A percentile compares a stretch with the other conserved stretches of the same genome.
These are phyloP conservation scores for Nyctibius bracteatus DNA, from an alignment of 2,113 vertebrate genomes.

Conservation along the genomic window DNA sequence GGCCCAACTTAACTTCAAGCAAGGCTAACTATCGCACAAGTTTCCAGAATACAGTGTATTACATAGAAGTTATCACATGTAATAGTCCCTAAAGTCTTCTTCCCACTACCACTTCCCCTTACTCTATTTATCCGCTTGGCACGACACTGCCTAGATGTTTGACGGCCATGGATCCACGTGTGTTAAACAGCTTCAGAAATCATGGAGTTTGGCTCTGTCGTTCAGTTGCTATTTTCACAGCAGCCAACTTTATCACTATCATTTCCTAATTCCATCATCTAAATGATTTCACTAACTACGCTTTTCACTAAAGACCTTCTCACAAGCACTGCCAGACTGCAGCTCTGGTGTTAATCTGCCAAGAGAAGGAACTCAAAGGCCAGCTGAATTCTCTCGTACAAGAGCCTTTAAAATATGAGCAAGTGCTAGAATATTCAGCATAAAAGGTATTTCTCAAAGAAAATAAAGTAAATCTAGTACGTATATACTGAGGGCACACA, in stretches of 20 bases:
- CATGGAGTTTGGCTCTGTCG: not conserved
- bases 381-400: not conserved
- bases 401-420: not conserved
- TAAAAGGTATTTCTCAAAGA: not conserved
- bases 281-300: not conserved
- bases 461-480: not conserved
- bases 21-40: not conserved
- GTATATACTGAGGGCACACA: not conserved
- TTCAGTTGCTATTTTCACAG: constrained; percentile 7
- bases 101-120: not conserved
- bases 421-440: not conserved
- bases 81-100: not conserved
- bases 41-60: not conserved
- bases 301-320: constrained; percentile 9
- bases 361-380: constrained; percentile 19
- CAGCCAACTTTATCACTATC: constrained; percentile 8
- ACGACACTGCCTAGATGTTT: not conserved
- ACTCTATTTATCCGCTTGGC: not conserved
- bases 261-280: constrained; percentile 30
- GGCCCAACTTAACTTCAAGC: not conserved
- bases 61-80: not conserved
- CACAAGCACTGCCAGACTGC: constrained; percentile 19
- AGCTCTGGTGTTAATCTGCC: not conserved
- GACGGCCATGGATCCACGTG: not conserved
- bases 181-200: not conserved